Evolutionary conservation across 2,888 invertebrate species (phyloP), one percentile per base, ranked within the genome.

Genomic region (Coelogynopora nodosa): DNA sequence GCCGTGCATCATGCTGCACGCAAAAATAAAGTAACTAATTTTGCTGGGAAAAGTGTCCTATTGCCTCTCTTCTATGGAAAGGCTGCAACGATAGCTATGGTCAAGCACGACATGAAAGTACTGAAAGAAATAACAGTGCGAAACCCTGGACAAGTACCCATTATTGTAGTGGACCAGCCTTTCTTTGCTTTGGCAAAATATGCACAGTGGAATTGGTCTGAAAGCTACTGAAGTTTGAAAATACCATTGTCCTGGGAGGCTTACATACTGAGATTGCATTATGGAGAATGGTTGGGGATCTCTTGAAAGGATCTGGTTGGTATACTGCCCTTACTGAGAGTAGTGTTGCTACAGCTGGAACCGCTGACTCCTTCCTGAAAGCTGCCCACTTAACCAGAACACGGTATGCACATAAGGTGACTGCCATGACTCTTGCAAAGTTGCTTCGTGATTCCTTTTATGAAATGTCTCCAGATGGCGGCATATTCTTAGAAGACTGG

Each of bases 11-110:
- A 88, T 67, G 84, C 86, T 1, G 28, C 82, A 18, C 27, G 0
- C n/a, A 31, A 84, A 30, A 28, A 30, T 5, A 18, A 10, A 74
- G 74, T 74, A 74, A 74, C 23, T 5, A 26, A 13, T 13, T 23
- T 49, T 49, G 2, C 74, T 23, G 5, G 74, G 74, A 23, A 74
- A 74, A 74, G 74, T 74, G 28, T 82, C 28, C 84, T 88, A 18
- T 31, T 83, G 81, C 87, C 87, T 23, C 74, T 87, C 26, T 87
- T 87, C 67, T 30, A 87, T 31, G 87, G 87, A 81, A 86, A 85
- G 67, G 67, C 87, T 29, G 23, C 86, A 67, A 80, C 87, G 26
- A 67, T 80, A 2, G 84, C 87, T 29, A 88, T 84, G 87, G 30
- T 88, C 13, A 88, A 88, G 84, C 74, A 74, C 74, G 74, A 74